Base-by-base conservation (phyloP, 2,113 vertebrate species). In the Rousettus leschenaultii region DNA sequence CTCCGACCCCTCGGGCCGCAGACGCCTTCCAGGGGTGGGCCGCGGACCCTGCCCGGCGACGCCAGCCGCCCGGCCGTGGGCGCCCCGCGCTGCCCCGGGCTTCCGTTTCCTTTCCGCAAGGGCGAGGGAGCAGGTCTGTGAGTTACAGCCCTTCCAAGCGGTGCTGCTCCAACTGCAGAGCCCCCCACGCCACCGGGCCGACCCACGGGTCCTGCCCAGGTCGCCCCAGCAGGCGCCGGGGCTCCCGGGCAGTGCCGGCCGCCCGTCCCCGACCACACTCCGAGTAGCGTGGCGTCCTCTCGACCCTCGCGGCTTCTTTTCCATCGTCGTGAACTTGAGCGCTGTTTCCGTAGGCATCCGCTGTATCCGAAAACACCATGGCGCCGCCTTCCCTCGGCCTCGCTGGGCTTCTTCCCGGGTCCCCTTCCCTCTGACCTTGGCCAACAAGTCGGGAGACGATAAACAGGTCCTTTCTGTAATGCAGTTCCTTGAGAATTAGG, bases 121-220 rank as follows among this genome's bases (percentile, higher is more conserved):
- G 45, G 51, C 7, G 48, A 22, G 40, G 48, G 3, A 6, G 26
- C 38, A 26, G 3, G 12, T 35, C 40, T 30, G 45, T 43, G 38
- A 53, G 21, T 3, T 13, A 16, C 57, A 38, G 30, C 9, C 19
- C 43, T 28, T 48, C 13, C 14, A 14, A 33, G 1, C 24, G 5
- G 24, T 21, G 9, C 95, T 9, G 2, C 13, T 35, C n/a, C 30
- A 11, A 45, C 30, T 35, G 14, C 11, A 21, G 12, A 1, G 1
- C 11, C 28, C 66, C 24, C 24, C 45, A 2, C 0, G 0, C 19
- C 21, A 0, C 13, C 28, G 33, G 0, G 6, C 21, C 5, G 1
- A 0, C 45, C 24, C 13, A 40, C 35, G 3, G 33, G 30, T 1
- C 70, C 18, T 35, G 1, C 53, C 19, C 65, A 7, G 38, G 48